Evolutionary conservation across 2,113 vertebrate species (phyloP), one percentile per base, ranked within the genome.

Genomic region (Leptosomus discolor): DNA sequence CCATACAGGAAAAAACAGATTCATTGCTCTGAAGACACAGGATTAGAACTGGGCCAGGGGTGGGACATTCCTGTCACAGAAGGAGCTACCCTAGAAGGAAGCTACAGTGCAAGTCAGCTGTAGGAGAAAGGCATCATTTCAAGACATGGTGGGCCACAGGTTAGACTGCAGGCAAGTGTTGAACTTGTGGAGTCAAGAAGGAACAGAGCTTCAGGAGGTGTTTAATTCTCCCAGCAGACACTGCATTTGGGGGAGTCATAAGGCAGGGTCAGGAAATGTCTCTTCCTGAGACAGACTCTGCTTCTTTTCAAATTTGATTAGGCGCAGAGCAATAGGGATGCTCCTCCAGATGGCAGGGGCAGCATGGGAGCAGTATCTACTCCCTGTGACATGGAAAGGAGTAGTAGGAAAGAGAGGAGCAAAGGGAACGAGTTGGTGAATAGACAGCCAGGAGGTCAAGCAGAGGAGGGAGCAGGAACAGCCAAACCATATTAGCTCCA

Each of bases 271-370:
- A 85, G 78, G 68, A 89, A 68, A 71, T 26, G 12, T 41, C 34
- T 80, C 45, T 76, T 82, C 36, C 32, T 1, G 1, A 78, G 37
- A 63, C 3, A 0, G 7, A 3, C 6, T 87, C 41, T 83, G 41
- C 45, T 89, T 68, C 50, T 32, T 73, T 82, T 83, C 19, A 27
- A n/a, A 74, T 88, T 81, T 77, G 91, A 26, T 67, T 56, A 80
- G 90, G 57, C 2, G 4, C 48, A 68, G 43, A 73, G 61, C 18
- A 61, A 15, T 10, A 36, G 5, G 43, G 58, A 34, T 65, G 53
- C 58, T 51, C 76, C 87, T 91, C 88, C 96, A 93, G 92, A 78
- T 91, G 93, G 88, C 86, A 50, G 34, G 70, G 80, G 48, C 29
- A 87, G 75, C 10, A 4, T 3, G 2, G 50, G 43, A 85, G 34